These are phyloP conservation scores for Trichonephila inaurata DNA, from an alignment of 1,140 invertebrate species.

Conservation along the genomic window DNA sequence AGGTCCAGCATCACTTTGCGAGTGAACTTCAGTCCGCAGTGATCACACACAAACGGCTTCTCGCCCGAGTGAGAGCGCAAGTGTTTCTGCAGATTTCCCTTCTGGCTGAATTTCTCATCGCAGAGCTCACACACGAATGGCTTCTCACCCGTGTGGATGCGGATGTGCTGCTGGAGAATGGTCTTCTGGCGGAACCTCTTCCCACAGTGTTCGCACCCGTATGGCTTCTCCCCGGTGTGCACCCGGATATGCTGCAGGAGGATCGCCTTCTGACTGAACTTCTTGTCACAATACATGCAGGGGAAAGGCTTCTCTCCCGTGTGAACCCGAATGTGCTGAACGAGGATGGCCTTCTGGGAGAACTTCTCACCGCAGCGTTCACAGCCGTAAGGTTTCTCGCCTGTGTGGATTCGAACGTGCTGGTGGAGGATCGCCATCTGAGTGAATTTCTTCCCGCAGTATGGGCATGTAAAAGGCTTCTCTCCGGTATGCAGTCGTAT, in stretches of 20 bases:
- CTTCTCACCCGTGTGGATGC: conserved; percentile 97
- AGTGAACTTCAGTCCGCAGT: conserved; percentile 86
- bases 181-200: conserved; percentile 87
- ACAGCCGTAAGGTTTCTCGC: conserved; percentile 92
- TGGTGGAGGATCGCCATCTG: conserved; percentile 78
- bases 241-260: conserved; percentile 87
- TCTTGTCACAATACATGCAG: conserved; percentile 78
- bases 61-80: conserved; percentile 85
- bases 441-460: conserved; percentile 78
- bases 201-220: conserved; percentile 83
- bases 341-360: conserved; percentile 82
- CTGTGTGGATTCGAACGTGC: conserved; percentile 85
- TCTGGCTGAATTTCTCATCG: conserved; percentile 96
- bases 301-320: conserved; percentile 82
- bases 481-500: conserved; percentile 83
- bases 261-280: conserved; percentile 78
- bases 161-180: conserved; percentile 95
- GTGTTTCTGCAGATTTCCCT: conserved; percentile 98
- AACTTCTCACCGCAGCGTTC: conserved; percentile 95
- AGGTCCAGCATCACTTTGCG: conserved; percentile 86
- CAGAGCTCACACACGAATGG: conserved; percentile 95
- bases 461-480: conserved; percentile 77
- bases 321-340: conserved; percentile 87
- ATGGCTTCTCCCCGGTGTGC: conserved; percentile 88
- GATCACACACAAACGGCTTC: conserved; percentile 83